These are phyloP conservation scores for Babylonia areolata DNA, from an alignment of 1,140 invertebrate genomes.

Conservation along the genomic window DNA sequence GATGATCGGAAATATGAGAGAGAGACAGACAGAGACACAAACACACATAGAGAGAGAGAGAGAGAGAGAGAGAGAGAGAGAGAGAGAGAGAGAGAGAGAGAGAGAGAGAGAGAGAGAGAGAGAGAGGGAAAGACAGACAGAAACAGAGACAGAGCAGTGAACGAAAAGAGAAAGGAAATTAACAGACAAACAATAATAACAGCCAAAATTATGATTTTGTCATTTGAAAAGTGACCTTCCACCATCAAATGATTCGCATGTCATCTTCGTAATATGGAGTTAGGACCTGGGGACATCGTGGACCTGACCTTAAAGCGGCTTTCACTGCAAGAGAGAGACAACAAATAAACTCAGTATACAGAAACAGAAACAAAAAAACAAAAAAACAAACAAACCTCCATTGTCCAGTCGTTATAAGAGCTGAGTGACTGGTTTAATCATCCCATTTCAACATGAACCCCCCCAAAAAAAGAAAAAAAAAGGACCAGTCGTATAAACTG, in stretches of 20 bases:
- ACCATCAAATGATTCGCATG: too few species aligned
- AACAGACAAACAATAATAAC: neutral
- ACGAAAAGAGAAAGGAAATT: neutral
- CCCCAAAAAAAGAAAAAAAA: too few species aligned
- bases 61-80: slow-evolving; percentile 12
- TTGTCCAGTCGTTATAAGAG: too few species aligned
- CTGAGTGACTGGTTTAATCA: neutral
- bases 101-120: slow-evolving; percentile 5
- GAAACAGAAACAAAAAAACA: neutral
- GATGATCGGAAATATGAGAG: neutral
- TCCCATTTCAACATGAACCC: too few species aligned
- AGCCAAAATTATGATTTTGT: neutral
- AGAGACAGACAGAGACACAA: slow-evolving; percentile 14
- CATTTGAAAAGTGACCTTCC: neutral
- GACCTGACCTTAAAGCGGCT: too few species aligned
- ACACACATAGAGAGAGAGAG: slow-evolving; percentile 2
- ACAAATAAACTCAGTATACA: too few species aligned
- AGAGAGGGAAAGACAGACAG: neutral
- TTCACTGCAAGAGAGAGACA: slow-evolving; percentile 3
- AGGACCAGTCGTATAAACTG: too few species aligned
- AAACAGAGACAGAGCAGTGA: neutral
- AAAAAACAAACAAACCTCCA: neutral
- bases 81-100: slow-evolving; percentile 13
- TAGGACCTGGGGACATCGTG: neutral
- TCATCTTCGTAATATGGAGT: neutral